Percentiles rank a stretch among this genome's conserved stretches.
phyloP scores from a whole-genome alignment of 2,113 vertebrate species.

The Urocolius indicus region DNA sequence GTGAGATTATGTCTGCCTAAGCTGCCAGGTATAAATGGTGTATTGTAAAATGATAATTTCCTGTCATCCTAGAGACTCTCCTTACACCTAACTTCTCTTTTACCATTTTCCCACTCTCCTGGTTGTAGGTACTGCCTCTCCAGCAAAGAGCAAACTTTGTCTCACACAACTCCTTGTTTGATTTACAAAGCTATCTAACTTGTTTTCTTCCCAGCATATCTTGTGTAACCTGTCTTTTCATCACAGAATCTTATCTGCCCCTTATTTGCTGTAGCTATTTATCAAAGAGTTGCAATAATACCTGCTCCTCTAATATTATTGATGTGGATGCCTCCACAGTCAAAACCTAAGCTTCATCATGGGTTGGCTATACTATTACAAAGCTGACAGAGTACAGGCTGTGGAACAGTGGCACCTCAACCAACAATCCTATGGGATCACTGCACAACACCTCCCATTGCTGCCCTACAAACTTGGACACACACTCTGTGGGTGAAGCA shows the following conservation, averaged over 20 bases:
- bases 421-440: accelerated
- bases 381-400: background rate
- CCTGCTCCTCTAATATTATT: background rate
- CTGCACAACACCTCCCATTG: background rate
- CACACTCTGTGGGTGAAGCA: accelerated
- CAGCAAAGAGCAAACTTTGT: background rate
- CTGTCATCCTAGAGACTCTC: background rate
- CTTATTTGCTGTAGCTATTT: constrained; percentile 44
- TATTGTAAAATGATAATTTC: background rate
- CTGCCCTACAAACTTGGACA: accelerated
- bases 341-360: accelerated
- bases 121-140: background rate
- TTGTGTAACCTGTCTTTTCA: constrained; percentile 47
- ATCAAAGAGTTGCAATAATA: constrained; percentile 30
- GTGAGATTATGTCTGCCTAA: background rate
- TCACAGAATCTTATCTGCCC: constrained; percentile 53
- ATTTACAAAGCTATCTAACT: constrained; percentile 63
- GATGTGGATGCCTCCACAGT: background rate
- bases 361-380: accelerated
- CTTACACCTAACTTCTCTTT: background rate
- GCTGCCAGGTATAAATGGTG: background rate
- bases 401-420: background rate
- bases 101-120: background rate
- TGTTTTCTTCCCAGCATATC: constrained; percentile 25
- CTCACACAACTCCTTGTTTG: constrained; percentile 9